Evolutionary conservation across 2,797 vertebrate species (phyloP), one percentile per base, ranked within the genome.

Genomic region (Schizopygopsis pylzovi): DNA sequence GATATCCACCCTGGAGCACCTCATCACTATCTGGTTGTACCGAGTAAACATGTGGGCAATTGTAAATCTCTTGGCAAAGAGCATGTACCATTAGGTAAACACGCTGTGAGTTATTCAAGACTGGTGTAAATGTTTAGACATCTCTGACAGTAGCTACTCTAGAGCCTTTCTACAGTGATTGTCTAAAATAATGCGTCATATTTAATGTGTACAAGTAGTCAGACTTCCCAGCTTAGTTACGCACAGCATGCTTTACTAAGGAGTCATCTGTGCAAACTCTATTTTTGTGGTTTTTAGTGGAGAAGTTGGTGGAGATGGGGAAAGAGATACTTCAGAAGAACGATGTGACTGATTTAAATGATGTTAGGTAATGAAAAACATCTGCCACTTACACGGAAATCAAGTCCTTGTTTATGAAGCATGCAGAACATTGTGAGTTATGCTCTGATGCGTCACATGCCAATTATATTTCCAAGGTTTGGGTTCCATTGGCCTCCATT

Each of bases 401-500:
- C 9, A 22, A 81, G 16, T 22, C 3, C 10, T 63, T 39, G 18
- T 71, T 22, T 72, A 8, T 77, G 15, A 65, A 9, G 4, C 10
- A 16, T 15, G 85, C 75, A 33, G 7, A 67, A 18, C 28, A 33
- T 37, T 16, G 33, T 63, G 59, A 67, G 16, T 37, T 67, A 67
- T 9, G 7, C 20, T 67, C 65, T 61, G 45, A 25, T 61, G 41
- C 45, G 47, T 89, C 16, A 73, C 39, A 37, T 41, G 37, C 20
- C 22, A 70, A 22, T 83, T 73, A 41, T 84, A 12, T 90, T 18
- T 87, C 84, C 90, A 92, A 99, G 98, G 92, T 97, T 99, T 93
- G 98, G 98, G 79, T 99, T 99, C 92, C 98, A 99, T 68, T 95
- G 96, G 96, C 98, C 98, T 49, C 98, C 98, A 0, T 99, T 99